Evolutionary conservation across 2,797 vertebrate genomes (phyloP).

Genomic region (Catharus ustulatus): DNA sequence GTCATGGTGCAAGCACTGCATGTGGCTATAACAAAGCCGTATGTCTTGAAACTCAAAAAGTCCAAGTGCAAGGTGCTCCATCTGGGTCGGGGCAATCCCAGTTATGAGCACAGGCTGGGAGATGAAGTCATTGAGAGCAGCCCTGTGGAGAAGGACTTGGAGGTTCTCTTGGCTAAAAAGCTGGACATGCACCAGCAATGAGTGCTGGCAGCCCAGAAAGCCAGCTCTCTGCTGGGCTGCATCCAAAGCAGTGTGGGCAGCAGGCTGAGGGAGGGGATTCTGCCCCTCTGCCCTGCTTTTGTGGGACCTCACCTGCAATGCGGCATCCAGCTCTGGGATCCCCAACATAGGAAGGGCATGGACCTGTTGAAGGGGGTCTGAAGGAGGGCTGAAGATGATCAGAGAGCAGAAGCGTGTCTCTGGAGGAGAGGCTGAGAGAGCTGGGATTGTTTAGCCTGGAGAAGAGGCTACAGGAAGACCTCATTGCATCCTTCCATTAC

Average conservation of each 20-base stretch:
- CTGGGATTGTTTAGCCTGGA: background rate
- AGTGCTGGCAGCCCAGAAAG: background rate
- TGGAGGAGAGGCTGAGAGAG: background rate
- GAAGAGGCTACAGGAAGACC: background rate
- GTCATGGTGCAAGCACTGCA: background rate
- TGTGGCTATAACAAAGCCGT: background rate
- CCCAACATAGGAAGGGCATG: accelerated
- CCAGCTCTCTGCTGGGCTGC: background rate
- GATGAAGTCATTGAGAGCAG: background rate
- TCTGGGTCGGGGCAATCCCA: background rate
- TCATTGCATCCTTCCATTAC: background rate
- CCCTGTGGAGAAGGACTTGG: background rate
- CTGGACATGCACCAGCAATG: background rate
- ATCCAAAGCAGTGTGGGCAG: background rate
- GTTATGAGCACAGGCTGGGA: background rate
- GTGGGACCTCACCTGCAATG: background rate
- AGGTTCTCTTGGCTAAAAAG: background rate
- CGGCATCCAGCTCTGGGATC: background rate
- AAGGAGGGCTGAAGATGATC: background rate
- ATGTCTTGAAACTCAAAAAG: background rate
- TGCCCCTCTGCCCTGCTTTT: background rate
- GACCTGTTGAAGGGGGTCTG: background rate
- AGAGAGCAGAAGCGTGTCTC: background rate
- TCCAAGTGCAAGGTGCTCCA: background rate
- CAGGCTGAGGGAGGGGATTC: background rate